Percentiles rank a stretch among this genome's conserved stretches.
These are phyloP conservation scores for Micromesistius poutassou DNA, from an alignment of 2,797 vertebrate species.

Conservation along the genomic window DNA sequence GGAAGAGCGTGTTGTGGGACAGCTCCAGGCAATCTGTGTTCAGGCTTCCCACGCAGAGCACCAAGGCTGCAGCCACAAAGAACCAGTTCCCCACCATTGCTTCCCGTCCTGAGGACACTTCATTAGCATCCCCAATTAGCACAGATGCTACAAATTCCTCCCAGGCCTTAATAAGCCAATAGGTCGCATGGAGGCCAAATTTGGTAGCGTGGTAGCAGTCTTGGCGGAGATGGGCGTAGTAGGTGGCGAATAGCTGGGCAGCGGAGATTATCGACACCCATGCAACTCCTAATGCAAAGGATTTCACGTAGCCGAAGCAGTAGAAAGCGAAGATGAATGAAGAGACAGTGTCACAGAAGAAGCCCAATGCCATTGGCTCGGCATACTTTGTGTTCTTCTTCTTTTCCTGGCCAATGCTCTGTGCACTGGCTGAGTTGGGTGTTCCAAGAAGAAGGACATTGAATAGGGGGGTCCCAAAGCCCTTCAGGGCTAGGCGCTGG, in stretches of 20 bases:
- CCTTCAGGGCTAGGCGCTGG: conserved; percentile 80
- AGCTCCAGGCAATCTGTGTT: conserved; percentile 81
- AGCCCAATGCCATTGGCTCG: conserved; percentile 85
- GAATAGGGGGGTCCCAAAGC: conserved; percentile 87
- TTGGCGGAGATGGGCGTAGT: conserved; percentile 80
- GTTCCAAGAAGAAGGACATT: conserved; percentile 83
- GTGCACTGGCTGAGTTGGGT: conserved; percentile 65
- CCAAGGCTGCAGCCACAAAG: conserved; percentile 74
- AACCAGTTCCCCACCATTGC: conserved; percentile 86
- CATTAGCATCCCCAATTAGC: conserved; percentile 32
- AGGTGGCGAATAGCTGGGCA: conserved; percentile 81
- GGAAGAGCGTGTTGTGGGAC: conserved; percentile 77
- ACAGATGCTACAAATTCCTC: conserved; percentile 77
- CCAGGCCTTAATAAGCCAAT: conserved; percentile 86
- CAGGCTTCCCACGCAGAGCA: conserved; percentile 74
- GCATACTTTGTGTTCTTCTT: conserved; percentile 91
- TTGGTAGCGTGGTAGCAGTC: conserved; percentile 84
- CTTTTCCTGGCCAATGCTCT: conserved; percentile 78
- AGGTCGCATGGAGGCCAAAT: conserved; percentile 78
- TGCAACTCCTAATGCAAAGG: conserved; percentile 71
- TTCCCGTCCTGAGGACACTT: conserved; percentile 53
- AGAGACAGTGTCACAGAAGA: conserved; percentile 80
- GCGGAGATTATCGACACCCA: conserved; percentile 82
- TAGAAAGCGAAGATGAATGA: conserved; percentile 84
- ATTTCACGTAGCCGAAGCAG: conserved; percentile 77